phyloP scores from a whole-genome alignment of 2,888 invertebrate genomes.

The Yponomeuta malinellus region DNA sequence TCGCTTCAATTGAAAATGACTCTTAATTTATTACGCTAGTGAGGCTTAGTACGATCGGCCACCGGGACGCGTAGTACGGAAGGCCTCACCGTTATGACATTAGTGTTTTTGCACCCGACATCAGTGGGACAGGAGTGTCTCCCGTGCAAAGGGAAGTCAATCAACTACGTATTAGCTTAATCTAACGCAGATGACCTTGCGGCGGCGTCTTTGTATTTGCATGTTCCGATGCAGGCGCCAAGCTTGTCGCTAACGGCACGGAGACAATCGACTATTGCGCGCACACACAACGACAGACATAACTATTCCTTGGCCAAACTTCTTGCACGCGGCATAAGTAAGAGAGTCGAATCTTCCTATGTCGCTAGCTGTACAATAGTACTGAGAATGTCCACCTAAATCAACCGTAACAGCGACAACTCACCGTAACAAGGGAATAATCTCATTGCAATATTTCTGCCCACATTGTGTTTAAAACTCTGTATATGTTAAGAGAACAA shows the following conservation, averaged over 20 bases:
- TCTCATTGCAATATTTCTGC: constrained; percentile 2
- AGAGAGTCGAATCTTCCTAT: too few relatives aligned
- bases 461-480: constrained; percentile 5
- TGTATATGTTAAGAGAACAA: constrained; percentile 8
- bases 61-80: constrained; percentile 39
- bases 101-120: constrained; percentile 67
- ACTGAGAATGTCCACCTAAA: constrained; percentile 8
- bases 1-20: constrained; percentile 36
- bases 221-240: constrained; percentile 42
- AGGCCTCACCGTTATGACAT: constrained; percentile 60
- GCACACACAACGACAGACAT: neutral
- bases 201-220: constrained; percentile 52
- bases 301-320: too few relatives aligned
- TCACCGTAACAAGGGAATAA: constrained; percentile 15
- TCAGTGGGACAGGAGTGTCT: constrained; percentile 63
- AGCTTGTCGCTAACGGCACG: constrained; percentile 45
- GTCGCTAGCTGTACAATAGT: neutral
- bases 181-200: constrained; percentile 58
- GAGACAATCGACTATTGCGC: constrained; percentile 49
- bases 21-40: constrained; percentile 41
- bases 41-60: constrained; percentile 30
- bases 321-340: neutral
- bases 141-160: constrained; percentile 60
- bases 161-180: constrained; percentile 74
- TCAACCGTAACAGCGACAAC: constrained; percentile 7